These are phyloP conservation scores for Formica exsecta DNA, from an alignment of 1,140 invertebrate species.

Conservation along the genomic window DNA sequence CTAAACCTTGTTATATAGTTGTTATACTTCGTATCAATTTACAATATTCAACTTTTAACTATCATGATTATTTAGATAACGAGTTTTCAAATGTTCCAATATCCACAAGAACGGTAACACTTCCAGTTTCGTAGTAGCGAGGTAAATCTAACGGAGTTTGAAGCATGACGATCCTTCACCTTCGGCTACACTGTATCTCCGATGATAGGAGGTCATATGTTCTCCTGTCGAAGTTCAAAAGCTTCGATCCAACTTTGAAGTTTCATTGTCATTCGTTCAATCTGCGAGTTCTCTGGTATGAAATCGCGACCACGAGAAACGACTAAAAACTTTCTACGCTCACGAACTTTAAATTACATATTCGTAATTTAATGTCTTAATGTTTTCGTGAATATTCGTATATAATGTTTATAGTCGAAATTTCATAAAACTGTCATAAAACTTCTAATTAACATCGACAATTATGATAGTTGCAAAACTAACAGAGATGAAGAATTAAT, in stretches of 20 bases:
- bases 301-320: slow-evolving; percentile 23
- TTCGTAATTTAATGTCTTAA: slow-evolving; percentile 32
- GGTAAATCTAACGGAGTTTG: slow-evolving; percentile 55
- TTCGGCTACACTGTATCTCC: slow-evolving; percentile 56
- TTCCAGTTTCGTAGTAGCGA: slow-evolving; percentile 31
- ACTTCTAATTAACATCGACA: neutral
- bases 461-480: neutral
- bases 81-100: slow-evolving; percentile 37
- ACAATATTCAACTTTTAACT: neutral
- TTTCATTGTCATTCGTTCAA: slow-evolving; percentile 62
- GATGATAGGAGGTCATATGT: slow-evolving; percentile 63
- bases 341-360: slow-evolving; percentile 28
- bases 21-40: slow-evolving; percentile 1
- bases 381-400: neutral
- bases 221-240: slow-evolving; percentile 58
- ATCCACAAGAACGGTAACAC: slow-evolving; percentile 27
- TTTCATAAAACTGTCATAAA: neutral
- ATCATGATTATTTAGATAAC: slow-evolving; percentile 18
- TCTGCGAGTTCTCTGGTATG: slow-evolving; percentile 39
- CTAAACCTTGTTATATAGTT: neutral
- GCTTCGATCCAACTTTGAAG: slow-evolving; percentile 55
- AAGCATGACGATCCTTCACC: slow-evolving; percentile 61
- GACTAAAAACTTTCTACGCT: slow-evolving; percentile 33
- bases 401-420: neutral
- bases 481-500: neutral